phyloP scores from a whole-genome alignment of 2,113 vertebrate species.

The Rattus rattus region DNA sequence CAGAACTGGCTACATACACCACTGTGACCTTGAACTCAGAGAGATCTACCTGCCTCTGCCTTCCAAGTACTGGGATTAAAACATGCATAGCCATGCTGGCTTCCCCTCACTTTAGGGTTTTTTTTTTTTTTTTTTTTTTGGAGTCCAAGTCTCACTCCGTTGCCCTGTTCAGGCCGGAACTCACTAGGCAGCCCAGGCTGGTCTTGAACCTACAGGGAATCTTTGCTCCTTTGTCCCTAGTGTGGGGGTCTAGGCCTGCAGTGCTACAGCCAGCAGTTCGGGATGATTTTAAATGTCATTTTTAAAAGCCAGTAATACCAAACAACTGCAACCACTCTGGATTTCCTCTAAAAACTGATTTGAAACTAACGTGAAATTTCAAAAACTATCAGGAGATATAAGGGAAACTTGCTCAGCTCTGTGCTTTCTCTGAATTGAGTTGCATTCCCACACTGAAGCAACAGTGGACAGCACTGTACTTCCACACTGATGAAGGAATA shows the following conservation, averaged over 20 bases:
- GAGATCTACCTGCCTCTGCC: not conserved
- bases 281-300: not conserved
- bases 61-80: not conserved
- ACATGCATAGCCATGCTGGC: not conserved
- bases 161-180: not conserved
- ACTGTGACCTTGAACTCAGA: not conserved
- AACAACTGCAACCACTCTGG: constrained; percentile 19
- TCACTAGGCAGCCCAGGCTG: not conserved
- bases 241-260: not conserved
- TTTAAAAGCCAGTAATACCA: constrained; percentile 16
- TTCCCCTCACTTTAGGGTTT: not conserved
- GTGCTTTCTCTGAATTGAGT: not conserved
- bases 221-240: not conserved
- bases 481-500: not conserved
- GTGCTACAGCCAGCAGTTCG: not conserved
- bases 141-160: not conserved
- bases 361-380: constrained; percentile 6
- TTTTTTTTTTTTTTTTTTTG: too few species aligned
- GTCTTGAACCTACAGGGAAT: not conserved
- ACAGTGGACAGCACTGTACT: not conserved
- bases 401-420: not conserved
- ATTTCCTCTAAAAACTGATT: constrained; percentile 44
- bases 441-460: not conserved
- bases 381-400: not conserved
- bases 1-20: not conserved